phyloP scores from a whole-genome alignment of 2,113 vertebrate genomes.

The Canis aureus region DNA sequence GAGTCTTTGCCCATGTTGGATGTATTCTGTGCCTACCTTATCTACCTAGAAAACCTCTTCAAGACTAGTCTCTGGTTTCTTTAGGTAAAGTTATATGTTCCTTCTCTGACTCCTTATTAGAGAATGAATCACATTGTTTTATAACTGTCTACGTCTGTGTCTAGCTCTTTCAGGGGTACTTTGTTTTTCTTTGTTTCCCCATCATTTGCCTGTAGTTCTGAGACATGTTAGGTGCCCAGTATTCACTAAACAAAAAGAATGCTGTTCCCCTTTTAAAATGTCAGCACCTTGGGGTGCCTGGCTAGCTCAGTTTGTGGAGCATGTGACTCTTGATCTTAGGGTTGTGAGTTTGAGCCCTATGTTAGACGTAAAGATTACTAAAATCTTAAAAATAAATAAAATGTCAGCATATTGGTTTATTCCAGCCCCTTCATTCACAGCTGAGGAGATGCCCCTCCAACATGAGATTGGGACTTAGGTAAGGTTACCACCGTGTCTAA shows the following conservation, averaged over 20 bases:
- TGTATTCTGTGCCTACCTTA: neutral
- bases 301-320: neutral
- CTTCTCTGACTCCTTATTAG: neutral
- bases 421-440: neutral
- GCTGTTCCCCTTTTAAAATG: neutral
- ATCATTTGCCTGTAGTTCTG: neutral
- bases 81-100: neutral
- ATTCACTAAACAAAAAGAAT: neutral
- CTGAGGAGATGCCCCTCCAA: neutral
- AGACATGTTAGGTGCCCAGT: neutral
- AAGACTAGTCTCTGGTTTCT: neutral
- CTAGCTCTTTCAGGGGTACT: neutral
- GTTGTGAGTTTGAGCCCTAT: neutral
- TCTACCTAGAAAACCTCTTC: neutral
- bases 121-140: neutral
- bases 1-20: neutral
- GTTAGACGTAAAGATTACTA: neutral
- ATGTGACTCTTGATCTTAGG: neutral
- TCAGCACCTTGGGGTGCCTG: neutral
- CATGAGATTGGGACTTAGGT: neutral
- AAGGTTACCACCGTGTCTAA: neutral
- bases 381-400: neutral
- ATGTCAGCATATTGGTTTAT: neutral
- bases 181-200: constrained; percentile 14
- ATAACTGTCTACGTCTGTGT: neutral